Percentiles rank a stretch among this genome's conserved stretches.
Evolutionary conservation across 2,888 invertebrate genomes (phyloP).

Genomic region (Gari tellinella): DNA sequence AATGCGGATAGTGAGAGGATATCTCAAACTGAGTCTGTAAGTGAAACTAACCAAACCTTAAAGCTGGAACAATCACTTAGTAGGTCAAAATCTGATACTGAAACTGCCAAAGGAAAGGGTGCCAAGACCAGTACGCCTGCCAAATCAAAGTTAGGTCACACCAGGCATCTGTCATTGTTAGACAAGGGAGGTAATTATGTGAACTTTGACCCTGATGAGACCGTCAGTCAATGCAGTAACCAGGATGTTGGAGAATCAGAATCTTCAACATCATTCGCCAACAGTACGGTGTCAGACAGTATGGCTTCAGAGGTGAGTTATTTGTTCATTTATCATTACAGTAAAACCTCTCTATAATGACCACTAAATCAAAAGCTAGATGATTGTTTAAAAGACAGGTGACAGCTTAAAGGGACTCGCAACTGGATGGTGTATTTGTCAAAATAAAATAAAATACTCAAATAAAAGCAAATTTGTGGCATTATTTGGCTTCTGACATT

Average conservation of each 20-base stretch:
- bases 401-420: too few species aligned
- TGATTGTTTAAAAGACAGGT: too few species aligned
- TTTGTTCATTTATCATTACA: too few species aligned
- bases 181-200: conserved; percentile 52
- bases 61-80: conserved; percentile 21
- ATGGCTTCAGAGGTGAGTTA: conserved; percentile 47
- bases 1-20: background rate
- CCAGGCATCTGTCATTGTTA: conserved; percentile 22
- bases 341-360: too few species aligned
- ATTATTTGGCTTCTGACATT: too few species aligned
- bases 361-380: too few species aligned
- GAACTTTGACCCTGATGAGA: conserved; percentile 31
- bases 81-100: conserved; percentile 51
- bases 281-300: conserved; percentile 51
- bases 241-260: conserved; percentile 55
- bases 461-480: too few species aligned
- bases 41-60: conserved; percentile 28
- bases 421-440: too few species aligned
- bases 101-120: conserved; percentile 32
- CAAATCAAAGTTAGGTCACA: conserved; percentile 10
- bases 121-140: background rate
- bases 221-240: conserved; percentile 34
- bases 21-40: background rate
- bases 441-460: too few species aligned
- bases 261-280: conserved; percentile 41